A percentile compares a stretch with the other conserved stretches of the same genome.
phyloP scores from a whole-genome alignment of 2,888 invertebrate genomes.

The Cataglyphis cursor region DNA sequence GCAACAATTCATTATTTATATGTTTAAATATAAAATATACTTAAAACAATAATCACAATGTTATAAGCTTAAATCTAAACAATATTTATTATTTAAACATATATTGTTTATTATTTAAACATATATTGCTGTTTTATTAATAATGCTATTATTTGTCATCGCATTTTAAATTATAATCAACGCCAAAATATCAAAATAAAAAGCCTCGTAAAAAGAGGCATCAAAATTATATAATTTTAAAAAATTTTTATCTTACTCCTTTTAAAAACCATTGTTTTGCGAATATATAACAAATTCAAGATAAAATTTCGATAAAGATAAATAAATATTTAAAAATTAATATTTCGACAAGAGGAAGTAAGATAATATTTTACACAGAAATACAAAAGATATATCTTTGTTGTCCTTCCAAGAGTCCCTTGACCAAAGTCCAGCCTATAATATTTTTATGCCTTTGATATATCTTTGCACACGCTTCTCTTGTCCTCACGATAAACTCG shows the following conservation, averaged over 20 bases:
- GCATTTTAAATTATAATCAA: background rate
- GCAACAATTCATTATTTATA: background rate
- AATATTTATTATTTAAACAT: background rate
- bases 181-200: background rate
- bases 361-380: background rate
- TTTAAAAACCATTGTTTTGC: background rate
- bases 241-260: background rate
- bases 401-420: constrained; percentile 13
- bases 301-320: background rate
- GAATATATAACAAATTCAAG: constrained; percentile 3
- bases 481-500: constrained; percentile 29
- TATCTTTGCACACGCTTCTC: constrained; percentile 30
- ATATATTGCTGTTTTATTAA: background rate
- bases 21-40: background rate
- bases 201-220: background rate
- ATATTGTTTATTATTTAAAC: background rate
- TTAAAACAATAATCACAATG: background rate
- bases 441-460: constrained; percentile 29
- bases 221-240: background rate
- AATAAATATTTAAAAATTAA: no score
- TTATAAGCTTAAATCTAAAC: background rate
- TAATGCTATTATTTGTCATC: background rate
- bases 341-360: background rate
- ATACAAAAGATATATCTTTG: constrained; percentile 21
- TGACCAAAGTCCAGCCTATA: background rate